Evolutionary conservation across 1,140 invertebrate species (phyloP), one percentile per base, ranked within the genome.

Genomic region (Caenorhabditis latens): DNA sequence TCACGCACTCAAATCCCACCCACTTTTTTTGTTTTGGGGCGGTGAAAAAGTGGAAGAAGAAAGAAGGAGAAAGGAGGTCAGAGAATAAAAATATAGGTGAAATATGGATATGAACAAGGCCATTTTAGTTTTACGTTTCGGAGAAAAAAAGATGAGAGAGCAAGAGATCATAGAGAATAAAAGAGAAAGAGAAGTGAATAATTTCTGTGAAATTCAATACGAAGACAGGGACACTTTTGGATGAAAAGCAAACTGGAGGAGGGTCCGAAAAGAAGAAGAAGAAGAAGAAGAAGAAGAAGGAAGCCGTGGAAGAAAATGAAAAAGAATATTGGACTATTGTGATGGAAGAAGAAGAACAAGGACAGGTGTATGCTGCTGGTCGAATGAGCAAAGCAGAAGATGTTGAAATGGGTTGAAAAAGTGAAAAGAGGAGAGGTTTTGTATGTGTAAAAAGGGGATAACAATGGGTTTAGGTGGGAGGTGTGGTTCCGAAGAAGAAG

Each of bases 371-470:
- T 61, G 16, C 9, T 13, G 13, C 13, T 24, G 67, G 87, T 57
- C 67, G 79, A 88, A 79, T 83, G 83, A 85, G 63, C 57, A 86
- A 63, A 75, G 82, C 42, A 85, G 63, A 57, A 9, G 61, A 24
- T 48, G 67, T 86, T 58, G 61, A 55, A 87, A 67, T 48, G 32
- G 86, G 82, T 83, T 65, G 24, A 8, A 87, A 82, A 87, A 46
- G 61, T 24, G 32, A 8, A 21, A 63, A 42, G 21, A 61, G 21
- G 43, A 21, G 57, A 83, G 16, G 32, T 85, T 32, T 50, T 58
- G 57, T 48, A 85, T 40, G 32, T 63, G 61, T 58, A 79, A n/a
- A 85, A 57, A 75, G 46, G 13, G 43, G 65, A 83, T 58, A 46
- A 84, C 82, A 84, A 86, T 58, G 21, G 43, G 14, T 83, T 57